Evolutionary conservation across 2,797 vertebrate genomes (phyloP), one percentile per base, ranked within the genome.

Genomic region (Tachyglossus aculeatus): DNA sequence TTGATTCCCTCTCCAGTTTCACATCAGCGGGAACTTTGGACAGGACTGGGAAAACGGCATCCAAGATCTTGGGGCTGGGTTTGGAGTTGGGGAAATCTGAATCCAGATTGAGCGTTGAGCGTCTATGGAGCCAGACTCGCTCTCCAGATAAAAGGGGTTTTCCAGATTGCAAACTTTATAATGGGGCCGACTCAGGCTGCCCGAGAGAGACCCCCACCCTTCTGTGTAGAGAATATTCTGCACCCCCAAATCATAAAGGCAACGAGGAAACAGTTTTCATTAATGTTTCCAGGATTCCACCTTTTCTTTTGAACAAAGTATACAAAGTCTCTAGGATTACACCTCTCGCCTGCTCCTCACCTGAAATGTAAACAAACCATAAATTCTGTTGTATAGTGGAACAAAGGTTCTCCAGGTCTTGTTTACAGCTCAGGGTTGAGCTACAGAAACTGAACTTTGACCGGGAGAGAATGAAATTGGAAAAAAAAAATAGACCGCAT

Each of bases 371-470:
- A 93, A 92, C 6, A 90, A 87, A 86, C 71, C 83, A 86, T 90
- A 92, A 92, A 89, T 9, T 19, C 78, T 86, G 89, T 83, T 84
- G 86, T 85, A 89, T 88, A 90, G 80, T 64, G 78, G 90, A 85
- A 84, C 83, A 83, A 92, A 93, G 92, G 92, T 84, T 84, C 81
- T 69, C 74, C 81, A 76, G 76, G 71, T 57, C 72, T 57, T 88
- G 86, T 93, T 93, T 92, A 90, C 89, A 87, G 81, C 88, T 81
- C 74, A 71, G 86, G 82, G 68, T 81, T 88, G 79, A 81, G 78
- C 82, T 86, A 85, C 82, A 82, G 90, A 91, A 90, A 81, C 74
- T 69, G 88, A 88, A 89, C 90, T 92, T 92, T 91, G 88, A 82
- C 82, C 89, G 77, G 78, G 86, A 86, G 66, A 31, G 82, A 86